phyloP scores from a whole-genome alignment of 2,888 invertebrate species.

The Melanophora roralis region DNA sequence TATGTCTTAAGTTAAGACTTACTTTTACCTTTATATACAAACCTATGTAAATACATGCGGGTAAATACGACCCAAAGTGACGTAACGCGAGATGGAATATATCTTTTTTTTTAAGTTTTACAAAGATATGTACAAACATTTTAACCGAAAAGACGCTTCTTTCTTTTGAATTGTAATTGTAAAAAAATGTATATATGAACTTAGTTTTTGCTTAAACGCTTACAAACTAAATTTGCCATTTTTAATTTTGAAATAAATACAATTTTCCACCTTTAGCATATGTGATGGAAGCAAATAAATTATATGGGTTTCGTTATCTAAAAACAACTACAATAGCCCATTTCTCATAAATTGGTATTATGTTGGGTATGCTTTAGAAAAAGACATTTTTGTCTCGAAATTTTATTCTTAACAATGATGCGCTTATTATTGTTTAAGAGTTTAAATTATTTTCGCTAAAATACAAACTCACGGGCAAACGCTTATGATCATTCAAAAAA shows the following conservation, averaged over 20 bases:
- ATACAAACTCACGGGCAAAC: conserved; percentile 48
- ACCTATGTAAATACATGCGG: too few species aligned
- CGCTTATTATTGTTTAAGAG: conserved; percentile 53
- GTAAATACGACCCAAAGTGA: too few species aligned
- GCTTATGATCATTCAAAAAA: conserved; percentile 20
- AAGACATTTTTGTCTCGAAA: conserved; percentile 10
- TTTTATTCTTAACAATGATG: conserved; percentile 25
- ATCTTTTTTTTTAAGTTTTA: background rate
- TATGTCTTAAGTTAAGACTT: too few species aligned
- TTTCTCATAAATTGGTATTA: conserved; percentile 65
- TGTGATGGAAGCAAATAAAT: conserved; percentile 21
- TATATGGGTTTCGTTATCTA: conserved; percentile 36
- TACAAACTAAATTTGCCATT: too few species aligned
- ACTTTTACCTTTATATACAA: too few species aligned
- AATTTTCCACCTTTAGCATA: conserved; percentile 18
- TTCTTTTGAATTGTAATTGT: too few species aligned
- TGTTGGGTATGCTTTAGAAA: conserved; percentile 59
- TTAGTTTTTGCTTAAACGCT: too few species aligned
- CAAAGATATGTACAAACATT: background rate
- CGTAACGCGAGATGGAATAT: too few species aligned
- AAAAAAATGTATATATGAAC: too few species aligned
- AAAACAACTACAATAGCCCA: conserved; percentile 26
- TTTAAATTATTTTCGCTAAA: conserved; percentile 64
- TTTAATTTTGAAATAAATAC: background rate
- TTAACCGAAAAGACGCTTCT: too few species aligned